Base-by-base conservation (phyloP, 2,888 invertebrate genomes). In the Dioctria linearis region DNA sequence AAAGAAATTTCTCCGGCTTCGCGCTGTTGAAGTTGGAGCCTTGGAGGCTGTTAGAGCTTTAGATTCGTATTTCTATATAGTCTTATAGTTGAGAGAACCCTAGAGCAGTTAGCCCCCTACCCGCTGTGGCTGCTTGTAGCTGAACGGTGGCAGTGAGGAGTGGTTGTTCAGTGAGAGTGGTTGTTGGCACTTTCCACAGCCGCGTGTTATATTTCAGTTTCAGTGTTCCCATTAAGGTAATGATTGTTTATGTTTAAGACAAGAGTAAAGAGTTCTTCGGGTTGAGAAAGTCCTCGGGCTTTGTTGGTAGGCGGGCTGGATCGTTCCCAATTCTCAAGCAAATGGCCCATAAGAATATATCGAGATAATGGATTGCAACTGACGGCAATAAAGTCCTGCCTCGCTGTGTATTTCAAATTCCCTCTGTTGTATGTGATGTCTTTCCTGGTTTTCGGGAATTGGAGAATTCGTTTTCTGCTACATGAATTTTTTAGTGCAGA, bases 281-380 rank as follows among this genome's bases (percentile, higher is more conserved):
- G 67, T 63, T 40, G 67, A 73, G 82, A 57, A 59, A 42, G 69
- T n/a, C 42, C 51, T 40, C 25, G 51, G 69, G 61, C 25, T 39
- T 9, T n/a, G 57, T 11, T 49, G 79, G 66, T 66, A 40, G 76
- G 39, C 59, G 46, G 49, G 8, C 25, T 40, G 69, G 67, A 66
- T 69, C 71, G 76, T 78, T 80, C 80, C 71, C 82, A 78, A 82
- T 82, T 82, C 78, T 40, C 69, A 49, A 75, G 65, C 66, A 82
- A 82, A 82, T 82, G 82, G 82, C 78, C 82, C 80, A 80, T 82
- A 82, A 82, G 81, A 82, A 82, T 78, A 82, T 78, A 82, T 82
- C 82, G 80, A 73, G 82, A 82, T 82, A 82, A 80, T 78, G 80
- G 78, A 82, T 82, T 82, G 80, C 82, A 80, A 80, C 82, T 80